Evolutionary conservation across 2,888 invertebrate species (phyloP), one percentile per base, ranked within the genome.

Genomic region (Drosophila affinis): DNA sequence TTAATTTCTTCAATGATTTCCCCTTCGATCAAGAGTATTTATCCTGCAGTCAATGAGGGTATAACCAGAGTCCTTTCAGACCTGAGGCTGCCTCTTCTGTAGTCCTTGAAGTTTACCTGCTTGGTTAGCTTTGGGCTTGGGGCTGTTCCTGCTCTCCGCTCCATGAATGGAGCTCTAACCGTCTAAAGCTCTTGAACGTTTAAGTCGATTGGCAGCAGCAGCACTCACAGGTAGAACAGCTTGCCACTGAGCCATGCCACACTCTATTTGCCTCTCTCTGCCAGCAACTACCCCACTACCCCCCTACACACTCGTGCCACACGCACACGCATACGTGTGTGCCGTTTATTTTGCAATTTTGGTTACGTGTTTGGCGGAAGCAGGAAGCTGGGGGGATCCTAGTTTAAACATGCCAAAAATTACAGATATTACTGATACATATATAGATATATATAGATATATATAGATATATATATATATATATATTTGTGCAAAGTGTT

Each of bases 291-390:
- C 18, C 18, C 18, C 18, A 21, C 1, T n/a, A n/a, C 18, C 18
- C 18, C 18, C 18, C 18, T 18, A 21, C 21, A 21, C 34, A 5
- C 5, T 3, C 3, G 14, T 39, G 34, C 34, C 34, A 14, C 34
- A 39, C 24, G 54, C 59, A 34, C 46, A 46, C 61, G 53, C 56
- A 71, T 52, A 56, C 73, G 75, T 71, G 75, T 65, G 64, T 87
- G 82, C 75, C 85, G 87, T 77, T 85, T 87, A 85, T 82, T 87
- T 72, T 69, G 82, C 77, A 87, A 87, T 85, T 87, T 39, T 79
- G 82, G 87, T 87, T 85, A 85, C 84, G 84, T 87, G 84, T 87
- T 87, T 62, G n/a, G 6, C 1, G 3, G 39, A 73, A 67, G 67
- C 69, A 73, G 65, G 67, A n/a, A n/a, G n/a, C n/a, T n/a, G 69